Conservation (phyloP, 2,797 vertebrate species). For the Tapirus indicus region DNA sequence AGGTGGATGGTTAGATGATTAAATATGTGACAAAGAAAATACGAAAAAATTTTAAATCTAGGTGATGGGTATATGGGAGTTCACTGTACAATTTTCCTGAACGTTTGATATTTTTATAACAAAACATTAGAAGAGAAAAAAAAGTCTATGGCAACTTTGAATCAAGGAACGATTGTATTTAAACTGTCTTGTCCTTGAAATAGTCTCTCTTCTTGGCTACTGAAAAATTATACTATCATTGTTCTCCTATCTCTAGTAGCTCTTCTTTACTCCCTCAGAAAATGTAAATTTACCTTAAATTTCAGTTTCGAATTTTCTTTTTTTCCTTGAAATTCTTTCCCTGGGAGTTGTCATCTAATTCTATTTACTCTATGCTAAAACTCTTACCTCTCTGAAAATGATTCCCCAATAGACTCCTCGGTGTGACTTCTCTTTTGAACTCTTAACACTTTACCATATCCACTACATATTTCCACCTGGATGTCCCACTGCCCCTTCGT, state of each 20-base stretch:
- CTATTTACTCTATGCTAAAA: background rate
- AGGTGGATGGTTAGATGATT: background rate
- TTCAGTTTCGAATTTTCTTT: background rate
- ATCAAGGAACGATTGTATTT: background rate
- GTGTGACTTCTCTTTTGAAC: background rate
- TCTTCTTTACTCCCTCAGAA: background rate
- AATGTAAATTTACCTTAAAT: background rate
- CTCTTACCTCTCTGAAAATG: background rate
- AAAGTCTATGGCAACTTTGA: background rate
- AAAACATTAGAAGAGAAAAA: background rate
- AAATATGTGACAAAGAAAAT: background rate
- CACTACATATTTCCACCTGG: fast-evolving
- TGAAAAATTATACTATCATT: background rate
- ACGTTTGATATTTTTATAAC: background rate
- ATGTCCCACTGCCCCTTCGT: background rate
- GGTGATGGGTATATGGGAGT: background rate
- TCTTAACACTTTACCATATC: background rate
- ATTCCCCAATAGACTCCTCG: background rate
- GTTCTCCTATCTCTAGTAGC: background rate
- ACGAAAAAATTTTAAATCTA: background rate
- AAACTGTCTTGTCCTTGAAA: background rate
- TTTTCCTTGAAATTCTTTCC: background rate
- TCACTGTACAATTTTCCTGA: background rate
- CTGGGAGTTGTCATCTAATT: background rate
- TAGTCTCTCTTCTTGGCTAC: background rate